Evolutionary conservation across 2,113 vertebrate genomes (phyloP).

Genomic region (Rhinolophus sinicus): DNA sequence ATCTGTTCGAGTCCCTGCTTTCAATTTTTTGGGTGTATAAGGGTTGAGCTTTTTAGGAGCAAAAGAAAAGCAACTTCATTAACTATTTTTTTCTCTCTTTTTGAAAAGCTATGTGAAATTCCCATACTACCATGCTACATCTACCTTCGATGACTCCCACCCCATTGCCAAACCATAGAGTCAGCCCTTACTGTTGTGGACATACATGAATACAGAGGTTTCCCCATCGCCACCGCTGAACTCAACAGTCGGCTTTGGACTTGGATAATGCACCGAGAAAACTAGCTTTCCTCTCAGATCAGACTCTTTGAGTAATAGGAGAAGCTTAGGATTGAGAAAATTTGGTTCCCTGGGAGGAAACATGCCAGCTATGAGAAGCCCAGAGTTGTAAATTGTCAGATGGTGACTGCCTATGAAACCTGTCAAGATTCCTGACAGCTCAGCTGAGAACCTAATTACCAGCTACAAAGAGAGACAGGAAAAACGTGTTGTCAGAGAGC

Average conservation of each 20-base stretch:
- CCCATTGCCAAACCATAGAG: not conserved
- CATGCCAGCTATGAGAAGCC: slow-evolving; percentile 71
- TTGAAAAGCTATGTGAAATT: slow-evolving; percentile 10
- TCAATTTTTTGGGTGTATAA: not conserved
- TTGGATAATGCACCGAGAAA: not conserved
- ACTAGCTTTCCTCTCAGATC: slow-evolving; percentile 8
- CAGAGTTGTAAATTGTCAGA: slow-evolving; percentile 75
- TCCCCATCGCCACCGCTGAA: not conserved
- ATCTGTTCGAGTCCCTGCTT: not conserved
- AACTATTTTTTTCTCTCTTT: slow-evolving; percentile 14
- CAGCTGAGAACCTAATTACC: slow-evolving; percentile 82
- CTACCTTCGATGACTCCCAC: not conserved
- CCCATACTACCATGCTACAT: not conserved
- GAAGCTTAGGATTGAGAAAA: slow-evolving; percentile 29
- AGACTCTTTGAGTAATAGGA: slow-evolving; percentile 31
- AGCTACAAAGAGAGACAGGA: slow-evolving; percentile 83
- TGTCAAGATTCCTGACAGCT: slow-evolving; percentile 74
- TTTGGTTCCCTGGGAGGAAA: slow-evolving; percentile 49
- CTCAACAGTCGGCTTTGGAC: not conserved
- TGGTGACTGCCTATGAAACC: slow-evolving; percentile 75
- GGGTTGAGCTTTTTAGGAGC: not conserved
- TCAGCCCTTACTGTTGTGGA: not conserved
- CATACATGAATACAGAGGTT: not conserved
- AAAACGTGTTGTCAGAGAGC: slow-evolving; percentile 84
- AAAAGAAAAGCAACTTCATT: not conserved